Conservation (phyloP, 2,888 invertebrate genomes). For the Drosophila ezoana region DNA sequence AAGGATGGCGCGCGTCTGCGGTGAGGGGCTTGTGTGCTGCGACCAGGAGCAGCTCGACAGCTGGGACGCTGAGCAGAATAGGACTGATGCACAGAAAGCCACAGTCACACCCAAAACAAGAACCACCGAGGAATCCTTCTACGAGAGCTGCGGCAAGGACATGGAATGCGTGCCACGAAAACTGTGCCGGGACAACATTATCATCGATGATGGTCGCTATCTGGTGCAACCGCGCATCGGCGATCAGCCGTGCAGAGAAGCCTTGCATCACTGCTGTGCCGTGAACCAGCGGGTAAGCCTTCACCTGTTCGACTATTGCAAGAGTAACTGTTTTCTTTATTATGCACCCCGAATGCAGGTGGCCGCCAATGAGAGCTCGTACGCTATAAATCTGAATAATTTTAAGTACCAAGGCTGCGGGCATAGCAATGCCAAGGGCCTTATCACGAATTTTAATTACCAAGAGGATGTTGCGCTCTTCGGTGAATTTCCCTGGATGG, state of each 20-base stretch:
- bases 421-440: slow-evolving; percentile 88
- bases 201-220: slow-evolving; percentile 54
- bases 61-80: slow-evolving; percentile 39
- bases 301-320: neutral
- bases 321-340: too few species aligned
- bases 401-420: slow-evolving; percentile 87
- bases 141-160: slow-evolving; percentile 62
- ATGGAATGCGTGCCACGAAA: slow-evolving; percentile 65
- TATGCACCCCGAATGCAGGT: slow-evolving; percentile 26
- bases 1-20: slow-evolving; percentile 50
- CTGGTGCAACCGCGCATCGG: slow-evolving; percentile 56
- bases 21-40: slow-evolving; percentile 44
- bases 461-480: slow-evolving; percentile 88
- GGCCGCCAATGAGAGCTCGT: slow-evolving; percentile 37
- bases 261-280: slow-evolving; percentile 57
- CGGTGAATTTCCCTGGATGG: slow-evolving; percentile 94
- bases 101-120: neutral
- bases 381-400: slow-evolving; percentile 19
- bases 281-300: slow-evolving; percentile 47
- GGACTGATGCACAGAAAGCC: neutral
- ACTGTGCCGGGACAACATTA: slow-evolving; percentile 56
- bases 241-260: slow-evolving; percentile 20
- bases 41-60: slow-evolving; percentile 55
- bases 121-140: slow-evolving; percentile 17
- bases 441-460: slow-evolving; percentile 87